A percentile compares a stretch with the other conserved stretches of the same genome.
These are phyloP conservation scores for Montipora efflorescens DNA, from an alignment of 64 coral and sea anemone genomes.

Conservation along the genomic window DNA sequence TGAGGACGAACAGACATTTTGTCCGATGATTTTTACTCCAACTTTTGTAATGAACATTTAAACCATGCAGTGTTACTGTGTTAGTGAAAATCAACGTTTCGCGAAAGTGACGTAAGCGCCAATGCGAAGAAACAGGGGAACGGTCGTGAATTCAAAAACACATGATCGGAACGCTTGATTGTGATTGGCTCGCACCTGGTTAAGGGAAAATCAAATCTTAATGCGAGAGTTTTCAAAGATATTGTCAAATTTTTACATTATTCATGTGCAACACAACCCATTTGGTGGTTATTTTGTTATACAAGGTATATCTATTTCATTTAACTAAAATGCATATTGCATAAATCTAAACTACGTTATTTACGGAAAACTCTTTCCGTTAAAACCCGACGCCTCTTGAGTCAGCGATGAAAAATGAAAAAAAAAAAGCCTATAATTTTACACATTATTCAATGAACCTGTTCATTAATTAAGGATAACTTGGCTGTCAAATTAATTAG, in stretches of 20 bases:
- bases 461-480: no score
- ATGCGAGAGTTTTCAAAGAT: background rate
- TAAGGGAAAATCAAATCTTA: no score
- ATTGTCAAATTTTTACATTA: background rate
- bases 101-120: no score
- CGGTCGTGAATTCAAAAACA: no score
- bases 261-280: background rate
- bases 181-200: no score
- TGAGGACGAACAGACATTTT: background rate
- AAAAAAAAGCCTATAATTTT: no score
- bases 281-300: background rate
- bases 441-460: no score
- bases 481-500: no score
- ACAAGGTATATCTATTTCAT: background rate
- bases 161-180: no score
- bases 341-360: background rate
- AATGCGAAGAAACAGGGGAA: no score
- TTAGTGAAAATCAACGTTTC: no score
- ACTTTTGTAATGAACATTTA: background rate
- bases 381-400: background rate
- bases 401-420: background rate
- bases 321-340: conserved; percentile 19
- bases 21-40: background rate
- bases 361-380: background rate
- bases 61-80: no score